Base-by-base conservation (phyloP, 2,113 vertebrate species). In the Phrynocephalus versicolor region DNA sequence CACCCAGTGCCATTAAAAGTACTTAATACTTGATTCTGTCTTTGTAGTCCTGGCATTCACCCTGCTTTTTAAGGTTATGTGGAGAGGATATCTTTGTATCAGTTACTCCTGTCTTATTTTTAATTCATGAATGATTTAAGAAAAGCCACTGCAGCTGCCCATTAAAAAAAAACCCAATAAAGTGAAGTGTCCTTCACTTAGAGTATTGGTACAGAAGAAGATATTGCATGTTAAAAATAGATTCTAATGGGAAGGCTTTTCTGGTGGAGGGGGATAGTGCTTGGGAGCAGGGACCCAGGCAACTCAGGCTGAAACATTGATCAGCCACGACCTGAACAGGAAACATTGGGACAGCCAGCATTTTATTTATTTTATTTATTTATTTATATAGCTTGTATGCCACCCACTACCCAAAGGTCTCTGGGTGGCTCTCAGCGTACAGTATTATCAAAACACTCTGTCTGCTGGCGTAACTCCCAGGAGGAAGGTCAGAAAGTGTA, bases 121-220 rank as follows among this genome's bases (percentile, higher is more conserved):
- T 70, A 58, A 65, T 57, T 79, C 83, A 79, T 85, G 64, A 70
- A 64, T 45, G 57, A 64, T 79, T 79, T 72, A 79, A 72, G 41
- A 35, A 2, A 51, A 3, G 10, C 37, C 35, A 6, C 35, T 18
- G 35, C 67, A 18, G 18, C 19, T 15, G 30, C 76, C 16, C 45
- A 51, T 51, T 67, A 30, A 27, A 27, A 10, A n/a, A n/a, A 67
- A 8, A 2, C 18, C 30, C 23, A 18, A 6, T 18, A 6, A 16
- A 27, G 37, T 72, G 27, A 41, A 25, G n/a, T 25, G 37, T 30
- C 19, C 13, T 45, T 37, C 57, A 72, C 33, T 84, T 6, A 33
- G 16, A 19, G 55, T 41, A 3, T 30, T 19, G 25, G 15, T 64
- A n/a, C 14, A 41, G 41, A 83, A 45, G 10, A n/a, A 10, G 37